Base-by-base conservation (phyloP, 2,888 invertebrate species). In the Steinernema scapterisci region DNA sequence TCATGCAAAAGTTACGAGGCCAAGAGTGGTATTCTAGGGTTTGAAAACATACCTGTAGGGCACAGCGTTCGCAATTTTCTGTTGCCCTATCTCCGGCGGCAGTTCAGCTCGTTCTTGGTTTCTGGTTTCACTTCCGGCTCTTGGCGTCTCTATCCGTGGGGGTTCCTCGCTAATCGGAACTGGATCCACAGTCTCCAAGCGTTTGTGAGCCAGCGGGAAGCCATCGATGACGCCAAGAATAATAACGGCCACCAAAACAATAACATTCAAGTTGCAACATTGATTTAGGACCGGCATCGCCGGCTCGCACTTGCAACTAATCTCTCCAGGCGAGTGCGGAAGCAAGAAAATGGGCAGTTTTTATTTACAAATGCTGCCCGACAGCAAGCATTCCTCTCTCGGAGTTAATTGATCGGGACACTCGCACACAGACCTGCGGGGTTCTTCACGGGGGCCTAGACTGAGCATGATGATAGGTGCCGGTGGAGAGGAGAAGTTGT, bases 271-370 rank as follows among this genome's bases (percentile, higher is more conserved):
- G 48, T 38, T 38, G 38, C 38, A 38, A 38, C 48, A 16, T 2
- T 48, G 48, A 48, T 48, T 48, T 48, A 48, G 48, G 19, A 19
- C n/a, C 48, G 48, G 19, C 48, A 48, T 48, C 19, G 13, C 19
- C 13, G 19, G 48, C 13, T 9, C 5, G 48, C 45, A 44, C 5
- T n/a, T n/a, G 48, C 48, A 48, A 48, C 48, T 48, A 16, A 48
- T 48, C 48, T n/a, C n/a, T 48, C 13, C 48, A 13, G 38, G n/a
- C 48, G 48, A n/a, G 19, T 7, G 19, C 19, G 48, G 19, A 19
- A 48, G 63, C 27, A 63, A 63, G 63, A 63, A 63, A 27, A 6
- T 9, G n/a, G n/a, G 27, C 63, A 63, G 25, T 63, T 63, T 54
- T 63, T 63, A 31, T 31, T 63, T 63, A 31, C 31, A 27, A 54